A percentile compares a stretch with the other conserved stretches of the same genome.
Conservation (phyloP, 2,797 vertebrate species). For the Triplophysa bombifrons region DNA sequence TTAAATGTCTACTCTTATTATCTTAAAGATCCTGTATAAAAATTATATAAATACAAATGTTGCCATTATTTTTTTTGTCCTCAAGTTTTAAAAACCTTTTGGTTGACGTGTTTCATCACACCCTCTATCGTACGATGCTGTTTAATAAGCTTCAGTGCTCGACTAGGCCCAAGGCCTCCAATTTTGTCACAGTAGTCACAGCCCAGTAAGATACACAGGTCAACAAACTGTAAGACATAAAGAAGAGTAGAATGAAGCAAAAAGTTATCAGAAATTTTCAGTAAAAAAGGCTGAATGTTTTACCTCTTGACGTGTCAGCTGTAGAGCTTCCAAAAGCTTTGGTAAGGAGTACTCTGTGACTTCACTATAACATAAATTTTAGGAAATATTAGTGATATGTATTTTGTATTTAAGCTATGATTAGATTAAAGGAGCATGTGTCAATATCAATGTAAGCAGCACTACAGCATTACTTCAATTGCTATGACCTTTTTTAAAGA, state of each 20-base stretch:
- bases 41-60: not conserved
- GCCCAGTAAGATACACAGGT: constrained; percentile 84
- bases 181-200: constrained; percentile 86
- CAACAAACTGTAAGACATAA: constrained; percentile 77
- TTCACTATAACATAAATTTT: constrained; percentile 64
- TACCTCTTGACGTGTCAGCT: constrained; percentile 77
- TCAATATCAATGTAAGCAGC: not conserved
- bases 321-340: constrained; percentile 71
- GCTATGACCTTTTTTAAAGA: too few species aligned
- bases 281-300: constrained; percentile 25
- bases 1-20: not conserved
- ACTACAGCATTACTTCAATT: not conserved
- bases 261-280: not conserved
- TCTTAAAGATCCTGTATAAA: not conserved
- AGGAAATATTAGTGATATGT: not conserved
- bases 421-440: not conserved
- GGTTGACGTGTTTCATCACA: constrained; percentile 73
- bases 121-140: constrained; percentile 77
- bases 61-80: not conserved
- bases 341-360: constrained; percentile 77
- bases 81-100: constrained; percentile 66
- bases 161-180: constrained; percentile 74
- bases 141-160: constrained; percentile 79
- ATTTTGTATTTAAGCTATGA: not conserved
- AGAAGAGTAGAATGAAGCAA: not conserved